Evolutionary conservation across 2,888 invertebrate genomes (phyloP).

Genomic region (Sericinus montela): DNA sequence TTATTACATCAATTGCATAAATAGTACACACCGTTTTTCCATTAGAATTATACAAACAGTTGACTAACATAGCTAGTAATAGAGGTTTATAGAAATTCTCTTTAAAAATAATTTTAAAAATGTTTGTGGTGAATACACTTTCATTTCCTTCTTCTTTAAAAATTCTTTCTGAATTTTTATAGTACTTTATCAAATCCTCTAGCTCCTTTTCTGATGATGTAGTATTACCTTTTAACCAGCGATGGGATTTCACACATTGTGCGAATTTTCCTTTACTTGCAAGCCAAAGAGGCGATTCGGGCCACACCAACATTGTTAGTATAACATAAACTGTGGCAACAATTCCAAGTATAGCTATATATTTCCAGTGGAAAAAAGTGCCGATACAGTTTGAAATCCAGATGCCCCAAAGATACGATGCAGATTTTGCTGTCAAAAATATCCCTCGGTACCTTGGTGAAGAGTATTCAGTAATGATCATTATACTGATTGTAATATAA

Average conservation of each 20-base stretch:
- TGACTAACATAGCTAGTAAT: neutral
- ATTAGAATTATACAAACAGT: constrained; percentile 4
- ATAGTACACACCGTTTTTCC: constrained; percentile 14
- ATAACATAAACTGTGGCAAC: constrained; percentile 19
- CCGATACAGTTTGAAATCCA: constrained; percentile 27
- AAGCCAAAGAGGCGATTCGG: constrained; percentile 27
- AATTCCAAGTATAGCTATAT: constrained; percentile 19
- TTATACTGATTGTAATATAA: constrained; percentile 6
- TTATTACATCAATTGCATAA: constrained; percentile 16
- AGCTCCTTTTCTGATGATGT: constrained; percentile 20
- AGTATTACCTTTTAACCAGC: constrained; percentile 23
- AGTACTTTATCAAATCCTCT: neutral
- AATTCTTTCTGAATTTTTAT: neutral
- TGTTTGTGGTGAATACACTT: neutral
- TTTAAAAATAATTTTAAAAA: neutral
- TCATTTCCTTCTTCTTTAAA: neutral
- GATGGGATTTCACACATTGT: constrained; percentile 21
- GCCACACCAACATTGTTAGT: constrained; percentile 18
- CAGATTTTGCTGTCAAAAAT: constrained; percentile 22
- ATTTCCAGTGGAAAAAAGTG: constrained; percentile 22
- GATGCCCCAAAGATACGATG: constrained; percentile 22
- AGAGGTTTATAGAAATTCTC: neutral
- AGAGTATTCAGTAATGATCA: constrained; percentile 22
- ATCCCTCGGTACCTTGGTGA: constrained; percentile 23
- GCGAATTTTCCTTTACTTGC: constrained; percentile 22